Evolutionary conservation across 2,888 invertebrate genomes (phyloP).

Genomic region (Barypeithes pellucidus): DNA sequence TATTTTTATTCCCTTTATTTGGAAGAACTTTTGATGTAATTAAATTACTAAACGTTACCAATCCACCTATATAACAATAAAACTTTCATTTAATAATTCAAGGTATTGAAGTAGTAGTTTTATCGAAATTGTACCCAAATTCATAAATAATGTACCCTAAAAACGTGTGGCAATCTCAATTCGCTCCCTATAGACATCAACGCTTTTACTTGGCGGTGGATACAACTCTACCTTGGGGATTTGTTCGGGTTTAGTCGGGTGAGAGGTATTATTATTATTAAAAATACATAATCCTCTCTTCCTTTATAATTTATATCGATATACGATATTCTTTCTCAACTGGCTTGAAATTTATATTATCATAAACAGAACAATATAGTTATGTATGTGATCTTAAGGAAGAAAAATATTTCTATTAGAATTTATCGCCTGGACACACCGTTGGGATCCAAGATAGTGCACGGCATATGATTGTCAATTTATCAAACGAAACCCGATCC

Average conservation of each 20-base stretch:
- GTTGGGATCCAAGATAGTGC: too few species aligned
- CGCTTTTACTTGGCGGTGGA: background rate
- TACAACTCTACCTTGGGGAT: background rate
- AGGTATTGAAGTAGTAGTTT: background rate
- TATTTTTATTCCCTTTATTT: too few species aligned
- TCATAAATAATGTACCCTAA: constrained; percentile 5
- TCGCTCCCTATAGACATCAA: constrained; percentile 1
- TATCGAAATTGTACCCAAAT: background rate
- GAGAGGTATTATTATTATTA: background rate
- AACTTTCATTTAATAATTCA: background rate
- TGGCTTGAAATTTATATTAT: background rate
- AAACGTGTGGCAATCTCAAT: constrained; percentile 1
- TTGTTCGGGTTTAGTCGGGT: too few species aligned
- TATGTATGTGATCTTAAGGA: too few species aligned
- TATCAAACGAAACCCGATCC: too few species aligned
- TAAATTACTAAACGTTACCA: too few species aligned
- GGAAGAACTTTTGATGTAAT: too few species aligned
- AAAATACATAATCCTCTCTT: background rate
- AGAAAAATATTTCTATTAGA: too few species aligned
- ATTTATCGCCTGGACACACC: too few species aligned
- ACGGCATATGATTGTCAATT: too few species aligned
- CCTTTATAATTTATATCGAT: background rate
- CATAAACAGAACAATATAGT: too few species aligned
- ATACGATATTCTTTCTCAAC: background rate
- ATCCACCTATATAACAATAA: too few species aligned